These are phyloP conservation scores for Dipodomys merriami DNA, from an alignment of 2,113 vertebrate genomes.

Conservation along the genomic window DNA sequence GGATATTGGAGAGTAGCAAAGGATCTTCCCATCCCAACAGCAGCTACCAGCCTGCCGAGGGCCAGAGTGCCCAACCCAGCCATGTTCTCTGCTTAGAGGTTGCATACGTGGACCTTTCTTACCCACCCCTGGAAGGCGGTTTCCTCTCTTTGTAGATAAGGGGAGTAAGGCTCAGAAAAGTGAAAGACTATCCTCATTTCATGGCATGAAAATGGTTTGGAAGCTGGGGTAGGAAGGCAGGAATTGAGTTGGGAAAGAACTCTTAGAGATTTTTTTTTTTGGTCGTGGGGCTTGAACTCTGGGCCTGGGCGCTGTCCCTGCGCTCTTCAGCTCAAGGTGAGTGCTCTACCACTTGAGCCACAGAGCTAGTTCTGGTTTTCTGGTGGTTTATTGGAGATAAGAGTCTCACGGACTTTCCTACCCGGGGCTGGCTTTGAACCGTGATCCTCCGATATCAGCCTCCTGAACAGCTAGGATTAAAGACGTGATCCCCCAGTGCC, in stretches of 20 bases:
- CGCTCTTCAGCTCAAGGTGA: too few species aligned
- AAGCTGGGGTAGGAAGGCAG: rapidly evolving
- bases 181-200: not conserved
- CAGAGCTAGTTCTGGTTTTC: too few species aligned
- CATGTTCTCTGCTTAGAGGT: rapidly evolving
- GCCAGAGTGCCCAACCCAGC: not conserved
- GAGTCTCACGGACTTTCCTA: too few species aligned
- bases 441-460: too few species aligned
- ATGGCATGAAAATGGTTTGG: not conserved
- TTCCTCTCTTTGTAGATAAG: not conserved
- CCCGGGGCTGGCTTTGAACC: too few species aligned
- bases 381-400: too few species aligned
- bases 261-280: not conserved
- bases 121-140: not conserved
- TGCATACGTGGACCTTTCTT: too few species aligned
- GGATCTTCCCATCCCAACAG: not conserved
- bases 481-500: too few species aligned
- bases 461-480: too few species aligned
- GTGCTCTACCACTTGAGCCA: too few species aligned
- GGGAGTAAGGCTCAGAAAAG: not conserved
- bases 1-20: not conserved
- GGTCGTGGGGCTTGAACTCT: too few species aligned
- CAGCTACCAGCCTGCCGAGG: not conserved
- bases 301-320: too few species aligned
- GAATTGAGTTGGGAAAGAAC: not conserved